Evolutionary conservation across 2,888 invertebrate genomes (phyloP).

Genomic region (Papilio gigon): DNA sequence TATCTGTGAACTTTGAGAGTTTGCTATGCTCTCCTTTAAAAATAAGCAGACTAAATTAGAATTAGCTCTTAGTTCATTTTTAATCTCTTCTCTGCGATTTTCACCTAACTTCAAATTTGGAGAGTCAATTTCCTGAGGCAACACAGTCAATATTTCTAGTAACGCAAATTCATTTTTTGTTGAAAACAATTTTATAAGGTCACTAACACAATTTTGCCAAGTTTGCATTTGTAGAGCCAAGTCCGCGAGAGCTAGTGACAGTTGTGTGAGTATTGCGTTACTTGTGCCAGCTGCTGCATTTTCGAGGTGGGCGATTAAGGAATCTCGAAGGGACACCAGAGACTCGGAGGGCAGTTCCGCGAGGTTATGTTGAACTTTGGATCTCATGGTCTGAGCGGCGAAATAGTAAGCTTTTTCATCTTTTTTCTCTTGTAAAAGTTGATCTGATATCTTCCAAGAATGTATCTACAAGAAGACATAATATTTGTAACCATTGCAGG

Average conservation of each 20-base stretch:
- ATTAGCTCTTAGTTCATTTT: conserved; percentile 89
- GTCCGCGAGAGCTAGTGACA: conserved; percentile 96
- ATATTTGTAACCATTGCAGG: neutral
- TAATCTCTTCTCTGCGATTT: conserved; percentile 93
- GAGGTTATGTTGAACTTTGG: conserved; percentile 95
- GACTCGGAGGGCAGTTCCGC: conserved; percentile 94
- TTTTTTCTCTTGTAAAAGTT: conserved; percentile 93
- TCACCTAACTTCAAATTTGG: conserved; percentile 92
- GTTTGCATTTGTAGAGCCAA: conserved; percentile 95
- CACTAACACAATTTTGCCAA: conserved; percentile 94
- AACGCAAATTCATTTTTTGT: conserved; percentile 89
- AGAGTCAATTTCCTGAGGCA: conserved; percentile 97
- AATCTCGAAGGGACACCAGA: conserved; percentile 93
- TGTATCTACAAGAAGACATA: conserved; percentile 87
- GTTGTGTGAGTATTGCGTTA: conserved; percentile 93
- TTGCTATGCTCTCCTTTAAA: conserved; percentile 88
- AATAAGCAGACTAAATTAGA: conserved; percentile 90
- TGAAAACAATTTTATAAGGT: conserved; percentile 90
- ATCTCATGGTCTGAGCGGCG: conserved; percentile 98
- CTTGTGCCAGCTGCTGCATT: conserved; percentile 90
- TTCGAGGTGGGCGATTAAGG: conserved; percentile 93
- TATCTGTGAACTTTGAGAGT: conserved; percentile 85
- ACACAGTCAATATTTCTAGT: conserved; percentile 94
- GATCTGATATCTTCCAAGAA: conserved; percentile 98
- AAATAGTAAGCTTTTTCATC: conserved; percentile 97